A percentile compares a stretch with the other conserved stretches of the same genome.
Conservation (phyloP, 2,888 invertebrate species). For the Oscheius myriophilus region DNA sequence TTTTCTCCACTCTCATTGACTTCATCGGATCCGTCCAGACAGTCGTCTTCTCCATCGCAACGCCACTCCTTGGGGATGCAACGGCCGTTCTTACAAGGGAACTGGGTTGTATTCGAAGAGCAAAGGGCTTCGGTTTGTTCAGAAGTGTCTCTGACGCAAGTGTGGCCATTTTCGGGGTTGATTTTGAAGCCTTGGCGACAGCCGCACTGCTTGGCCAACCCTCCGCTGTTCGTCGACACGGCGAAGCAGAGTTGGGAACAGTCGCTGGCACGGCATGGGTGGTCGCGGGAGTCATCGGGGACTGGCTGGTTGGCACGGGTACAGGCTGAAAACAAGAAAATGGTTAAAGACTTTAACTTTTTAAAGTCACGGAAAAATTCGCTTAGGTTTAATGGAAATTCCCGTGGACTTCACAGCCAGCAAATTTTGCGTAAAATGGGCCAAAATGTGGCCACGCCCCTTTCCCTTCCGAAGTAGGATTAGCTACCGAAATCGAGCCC, state of each 20-base stretch:
- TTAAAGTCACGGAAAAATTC: no score
- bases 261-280: constrained; percentile 79
- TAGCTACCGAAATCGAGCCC: no score
- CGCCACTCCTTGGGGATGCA: constrained; percentile 78
- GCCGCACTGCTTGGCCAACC: constrained; percentile 61
- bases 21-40: constrained; percentile 90
- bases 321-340: constrained; percentile 52
- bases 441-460: no score
- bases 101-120: constrained; percentile 64
- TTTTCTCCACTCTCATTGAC: constrained; percentile 73
- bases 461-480: no score
- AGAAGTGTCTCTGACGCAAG: constrained; percentile 58
- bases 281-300: constrained; percentile 59
- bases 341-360: no score
- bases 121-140: constrained; percentile 56
- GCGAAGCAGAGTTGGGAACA: constrained; percentile 93
- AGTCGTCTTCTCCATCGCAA: constrained; percentile 93
- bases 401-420: no score
- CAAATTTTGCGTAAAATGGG: no score
- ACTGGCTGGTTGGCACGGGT: constrained; percentile 66
- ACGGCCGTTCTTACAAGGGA: constrained; percentile 91
- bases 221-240: constrained; percentile 38
- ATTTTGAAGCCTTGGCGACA: constrained; percentile 67
- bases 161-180: constrained; percentile 62
- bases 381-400: no score